phyloP scores from a whole-genome alignment of 2,888 invertebrate genomes.

The Drosophila putrida region DNA sequence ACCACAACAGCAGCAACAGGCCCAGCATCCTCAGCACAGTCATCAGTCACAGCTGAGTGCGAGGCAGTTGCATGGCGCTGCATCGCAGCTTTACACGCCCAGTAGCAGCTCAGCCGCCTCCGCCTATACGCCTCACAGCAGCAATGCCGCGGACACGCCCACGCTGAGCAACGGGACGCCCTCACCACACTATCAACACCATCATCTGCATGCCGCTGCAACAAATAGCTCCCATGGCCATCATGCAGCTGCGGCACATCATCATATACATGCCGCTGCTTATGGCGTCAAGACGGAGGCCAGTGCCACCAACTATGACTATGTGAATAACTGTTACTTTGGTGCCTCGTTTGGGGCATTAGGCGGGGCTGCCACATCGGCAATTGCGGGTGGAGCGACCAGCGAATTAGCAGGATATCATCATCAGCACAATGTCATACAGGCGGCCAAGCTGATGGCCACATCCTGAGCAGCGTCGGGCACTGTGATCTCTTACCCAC shows the following conservation, averaged over 20 bases:
- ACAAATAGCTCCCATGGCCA: conserved; percentile 72
- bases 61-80: conserved; percentile 59
- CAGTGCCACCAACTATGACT: conserved; percentile 85
- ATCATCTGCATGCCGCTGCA: conserved; percentile 74
- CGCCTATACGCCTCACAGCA: conserved; percentile 69
- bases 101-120: conserved; percentile 69
- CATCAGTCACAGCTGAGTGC: conserved; percentile 64
- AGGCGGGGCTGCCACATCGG: conserved; percentile 78
- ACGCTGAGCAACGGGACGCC: conserved; percentile 77
- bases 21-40: conserved; percentile 37
- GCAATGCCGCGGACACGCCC: conserved; percentile 69
- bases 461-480: conserved; percentile 88
- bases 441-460: conserved; percentile 93
- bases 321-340: conserved; percentile 85
- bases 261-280: conserved; percentile 78
- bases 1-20: conserved; percentile 60
- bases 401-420: conserved; percentile 91
- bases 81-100: conserved; percentile 79
- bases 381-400: conserved; percentile 77
- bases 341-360: conserved; percentile 84
- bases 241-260: conserved; percentile 72
- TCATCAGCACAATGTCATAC: conserved; percentile 94
- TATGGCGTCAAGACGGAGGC: conserved; percentile 84
- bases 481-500: conserved; percentile 64
- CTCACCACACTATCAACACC: conserved; percentile 83